Percentiles rank a stretch among this genome's conserved stretches.
Evolutionary conservation across 2,113 vertebrate species (phyloP).

Genomic region (Rhinolophus ferrumequinum): DNA sequence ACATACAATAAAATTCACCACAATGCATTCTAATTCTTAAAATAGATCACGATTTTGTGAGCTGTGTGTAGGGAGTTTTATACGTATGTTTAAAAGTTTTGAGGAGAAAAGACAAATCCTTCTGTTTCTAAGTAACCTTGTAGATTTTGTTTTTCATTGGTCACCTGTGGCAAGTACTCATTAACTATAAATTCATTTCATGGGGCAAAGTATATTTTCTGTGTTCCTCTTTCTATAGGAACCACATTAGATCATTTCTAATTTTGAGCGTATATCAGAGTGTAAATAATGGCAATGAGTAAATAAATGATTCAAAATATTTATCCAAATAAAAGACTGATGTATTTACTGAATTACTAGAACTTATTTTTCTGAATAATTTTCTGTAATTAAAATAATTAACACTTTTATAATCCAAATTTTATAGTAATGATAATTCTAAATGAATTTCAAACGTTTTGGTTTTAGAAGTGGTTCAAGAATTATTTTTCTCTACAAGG

Average conservation of each 20-base stretch:
- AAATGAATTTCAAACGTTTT: background rate
- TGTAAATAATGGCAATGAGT: background rate
- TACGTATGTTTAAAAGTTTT: slow-evolving; percentile 48
- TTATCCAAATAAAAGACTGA: background rate
- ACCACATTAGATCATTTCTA: background rate
- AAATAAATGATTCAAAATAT: background rate
- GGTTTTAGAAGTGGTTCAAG: background rate
- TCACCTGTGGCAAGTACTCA: background rate
- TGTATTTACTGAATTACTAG: background rate
- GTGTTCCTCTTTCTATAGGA: background rate
- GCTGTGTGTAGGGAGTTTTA: background rate
- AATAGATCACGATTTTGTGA: slow-evolving; percentile 7
- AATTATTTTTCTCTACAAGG: background rate
- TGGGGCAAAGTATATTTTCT: slow-evolving; percentile 15
- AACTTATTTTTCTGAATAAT: slow-evolving; percentile 37
- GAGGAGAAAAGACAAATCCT: background rate
- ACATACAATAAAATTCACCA: background rate
- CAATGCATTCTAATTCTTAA: background rate
- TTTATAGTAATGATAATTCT: slow-evolving; percentile 29
- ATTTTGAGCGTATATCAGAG: background rate
- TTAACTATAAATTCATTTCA: background rate
- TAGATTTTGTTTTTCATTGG: slow-evolving; percentile 22
- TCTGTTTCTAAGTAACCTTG: background rate
- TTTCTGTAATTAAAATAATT: slow-evolving; percentile 50
- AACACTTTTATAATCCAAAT: slow-evolving; percentile 5